Conservation (phyloP, 2,797 vertebrate genomes). For the Urosaurus nigricauda region DNA sequence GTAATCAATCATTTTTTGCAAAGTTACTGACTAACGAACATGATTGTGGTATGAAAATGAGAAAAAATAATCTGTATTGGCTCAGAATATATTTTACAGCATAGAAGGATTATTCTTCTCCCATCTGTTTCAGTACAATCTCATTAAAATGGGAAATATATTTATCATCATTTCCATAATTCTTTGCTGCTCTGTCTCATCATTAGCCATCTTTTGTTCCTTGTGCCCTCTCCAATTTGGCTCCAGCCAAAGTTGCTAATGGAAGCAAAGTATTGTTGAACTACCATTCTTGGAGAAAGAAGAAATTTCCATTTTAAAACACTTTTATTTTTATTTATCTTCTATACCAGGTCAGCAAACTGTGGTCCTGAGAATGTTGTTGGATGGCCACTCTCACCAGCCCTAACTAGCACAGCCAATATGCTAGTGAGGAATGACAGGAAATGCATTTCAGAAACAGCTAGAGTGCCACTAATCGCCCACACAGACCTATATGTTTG, state of each 20-base stretch:
- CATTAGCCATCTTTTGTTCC: background rate
- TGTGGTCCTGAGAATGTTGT: too few relatives aligned
- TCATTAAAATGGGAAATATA: background rate
- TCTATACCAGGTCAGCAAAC: too few relatives aligned
- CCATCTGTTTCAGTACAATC: background rate
- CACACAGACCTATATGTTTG: background rate
- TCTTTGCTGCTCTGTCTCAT: conserved; percentile 2
- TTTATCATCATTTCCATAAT: conserved; percentile 13
- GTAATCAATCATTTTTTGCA: background rate
- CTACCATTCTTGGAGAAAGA: background rate
- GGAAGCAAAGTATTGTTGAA: background rate
- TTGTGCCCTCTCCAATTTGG: background rate
- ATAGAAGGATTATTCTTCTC: background rate
- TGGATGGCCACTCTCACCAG: too few relatives aligned
- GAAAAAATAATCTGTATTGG: background rate
- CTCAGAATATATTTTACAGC: background rate
- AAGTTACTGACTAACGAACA: background rate
- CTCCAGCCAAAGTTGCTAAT: background rate
- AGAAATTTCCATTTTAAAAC: background rate
- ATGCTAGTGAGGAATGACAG: too few relatives aligned
- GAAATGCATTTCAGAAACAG: background rate
- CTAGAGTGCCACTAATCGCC: background rate
- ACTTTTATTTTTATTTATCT: background rate
- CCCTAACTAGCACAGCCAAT: too few relatives aligned
- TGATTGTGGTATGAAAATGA: conserved; percentile 16